phyloP scores from a whole-genome alignment of 2,797 vertebrate genomes.

The Alectoris magna region DNA sequence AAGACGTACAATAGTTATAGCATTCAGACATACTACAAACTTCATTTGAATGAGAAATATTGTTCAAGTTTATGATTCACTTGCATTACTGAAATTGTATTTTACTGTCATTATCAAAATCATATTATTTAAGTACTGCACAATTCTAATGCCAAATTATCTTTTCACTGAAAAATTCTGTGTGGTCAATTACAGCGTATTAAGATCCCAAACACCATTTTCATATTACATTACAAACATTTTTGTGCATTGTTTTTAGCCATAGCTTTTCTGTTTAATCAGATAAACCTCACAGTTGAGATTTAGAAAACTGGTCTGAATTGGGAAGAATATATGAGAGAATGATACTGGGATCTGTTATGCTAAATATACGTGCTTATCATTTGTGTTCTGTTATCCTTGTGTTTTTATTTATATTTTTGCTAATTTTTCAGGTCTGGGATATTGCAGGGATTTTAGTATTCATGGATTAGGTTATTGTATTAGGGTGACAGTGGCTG shows the following conservation, averaged over 20 bases:
- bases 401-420: background rate
- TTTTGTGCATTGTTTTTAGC: background rate
- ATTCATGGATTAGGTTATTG: background rate
- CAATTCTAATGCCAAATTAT: slow-evolving; percentile 70
- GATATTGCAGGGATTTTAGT: background rate
- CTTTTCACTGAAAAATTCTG: slow-evolving; percentile 56
- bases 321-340: background rate
- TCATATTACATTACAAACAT: slow-evolving; percentile 65
- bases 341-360: background rate
- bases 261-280: slow-evolving; percentile 1
- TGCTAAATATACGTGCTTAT: background rate
- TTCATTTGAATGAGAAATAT: slow-evolving; percentile 71
- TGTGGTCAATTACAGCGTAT: slow-evolving; percentile 63
- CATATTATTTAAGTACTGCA: slow-evolving; percentile 73
- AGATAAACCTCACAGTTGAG: background rate
- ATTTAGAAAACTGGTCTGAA: background rate
- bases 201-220: slow-evolving; percentile 64
- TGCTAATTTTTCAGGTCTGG: background rate
- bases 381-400: background rate
- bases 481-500: background rate
- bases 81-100: slow-evolving; percentile 48
- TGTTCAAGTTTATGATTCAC: slow-evolving; percentile 67
- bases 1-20: slow-evolving; percentile 11
- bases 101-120: slow-evolving; percentile 76
- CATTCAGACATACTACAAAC: slow-evolving; percentile 56